Evolutionary conservation across 2,113 vertebrate species (phyloP).

Genomic region (Thryonomys swinderianus): DNA sequence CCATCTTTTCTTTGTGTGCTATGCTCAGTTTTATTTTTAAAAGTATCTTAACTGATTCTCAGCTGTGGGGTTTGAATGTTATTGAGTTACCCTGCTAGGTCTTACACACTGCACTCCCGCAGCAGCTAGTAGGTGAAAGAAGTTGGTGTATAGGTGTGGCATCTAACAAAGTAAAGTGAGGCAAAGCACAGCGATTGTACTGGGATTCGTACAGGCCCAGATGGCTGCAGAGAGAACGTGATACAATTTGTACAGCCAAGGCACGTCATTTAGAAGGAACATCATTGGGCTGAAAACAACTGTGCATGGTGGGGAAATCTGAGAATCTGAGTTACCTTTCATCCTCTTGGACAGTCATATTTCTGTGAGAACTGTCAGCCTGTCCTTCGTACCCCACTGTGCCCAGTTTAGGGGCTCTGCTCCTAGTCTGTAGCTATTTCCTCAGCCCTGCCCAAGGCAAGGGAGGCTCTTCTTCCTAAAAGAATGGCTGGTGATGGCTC

Average conservation of each 20-base stretch:
- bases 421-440: neutral
- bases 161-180: neutral
- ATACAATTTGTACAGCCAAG: neutral
- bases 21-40: neutral
- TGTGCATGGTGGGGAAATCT: slow-evolving; percentile 16
- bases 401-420: neutral
- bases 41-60: neutral
- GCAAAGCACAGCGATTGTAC: neutral
- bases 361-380: neutral
- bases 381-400: neutral
- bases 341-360: neutral
- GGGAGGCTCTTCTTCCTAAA: neutral
- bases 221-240: neutral
- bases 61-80: neutral
- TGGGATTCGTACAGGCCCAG: neutral
- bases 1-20: neutral
- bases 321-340: neutral
- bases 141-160: neutral
- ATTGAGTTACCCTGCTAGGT: neutral
- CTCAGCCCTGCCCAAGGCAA: neutral
- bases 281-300: neutral
- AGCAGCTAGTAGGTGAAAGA: neutral
- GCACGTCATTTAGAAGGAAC: slow-evolving; percentile 13
- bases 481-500: neutral
- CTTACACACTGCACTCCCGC: neutral